These are phyloP conservation scores for Bombus fervidus DNA, from an alignment of 1,140 invertebrate genomes.

Conservation along the genomic window DNA sequence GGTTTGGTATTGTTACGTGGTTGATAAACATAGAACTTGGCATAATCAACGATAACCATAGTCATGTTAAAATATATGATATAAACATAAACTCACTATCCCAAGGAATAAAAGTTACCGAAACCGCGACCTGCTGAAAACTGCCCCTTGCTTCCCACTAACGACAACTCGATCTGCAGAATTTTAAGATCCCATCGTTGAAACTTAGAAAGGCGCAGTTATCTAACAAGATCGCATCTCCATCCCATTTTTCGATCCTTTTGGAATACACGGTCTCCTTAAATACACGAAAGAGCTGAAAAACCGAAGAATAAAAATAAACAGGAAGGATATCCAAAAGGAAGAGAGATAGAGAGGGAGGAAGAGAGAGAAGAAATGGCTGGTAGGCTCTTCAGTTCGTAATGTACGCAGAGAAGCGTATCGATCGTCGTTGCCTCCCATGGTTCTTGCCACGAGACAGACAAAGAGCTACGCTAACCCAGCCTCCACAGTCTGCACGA, in stretches of 20 bases:
- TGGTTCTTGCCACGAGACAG: conserved; percentile 71
- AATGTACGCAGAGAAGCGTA: conserved; percentile 72
- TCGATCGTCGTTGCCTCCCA: conserved; percentile 61
- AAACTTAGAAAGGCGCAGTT: neutral
- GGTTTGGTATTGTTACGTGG: too few relatives aligned
- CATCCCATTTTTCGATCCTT: conserved; percentile 6
- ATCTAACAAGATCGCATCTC: neutral
- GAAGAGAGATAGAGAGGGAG: neutral
- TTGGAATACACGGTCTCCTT: neutral
- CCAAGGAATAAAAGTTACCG: too few relatives aligned
- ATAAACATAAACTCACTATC: too few relatives aligned
- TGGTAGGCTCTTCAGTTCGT: conserved; percentile 72
- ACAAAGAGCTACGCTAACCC: conserved; percentile 81
- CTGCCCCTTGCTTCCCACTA: too few relatives aligned
- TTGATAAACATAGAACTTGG: too few relatives aligned
- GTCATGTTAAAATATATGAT: too few relatives aligned
- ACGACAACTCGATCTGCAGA: too few relatives aligned
- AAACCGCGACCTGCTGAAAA: too few relatives aligned
- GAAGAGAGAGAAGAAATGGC: neutral
- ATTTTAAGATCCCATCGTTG: neutral
- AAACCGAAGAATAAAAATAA: neutral
- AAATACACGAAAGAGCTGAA: neutral
- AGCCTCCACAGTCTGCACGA: conserved; percentile 49
- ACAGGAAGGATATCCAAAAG: neutral
- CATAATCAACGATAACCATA: too few relatives aligned